Percentiles rank a stretch among this genome's conserved stretches.
Conservation (phyloP, 2,113 vertebrate species). For the Centropus unirufus region DNA sequence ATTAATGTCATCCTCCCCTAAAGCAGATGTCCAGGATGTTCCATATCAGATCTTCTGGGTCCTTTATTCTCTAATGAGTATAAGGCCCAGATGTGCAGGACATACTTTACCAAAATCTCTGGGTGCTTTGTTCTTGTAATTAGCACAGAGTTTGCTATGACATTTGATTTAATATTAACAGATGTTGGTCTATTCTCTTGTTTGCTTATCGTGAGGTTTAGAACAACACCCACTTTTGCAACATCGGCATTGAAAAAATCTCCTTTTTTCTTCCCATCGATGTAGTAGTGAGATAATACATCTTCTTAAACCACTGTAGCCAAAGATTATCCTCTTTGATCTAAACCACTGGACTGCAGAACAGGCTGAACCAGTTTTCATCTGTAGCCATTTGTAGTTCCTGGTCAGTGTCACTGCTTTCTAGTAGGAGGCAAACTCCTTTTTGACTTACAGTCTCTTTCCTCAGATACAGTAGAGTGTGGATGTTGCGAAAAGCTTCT, state of each 20-base stretch:
- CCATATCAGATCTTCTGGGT: no score
- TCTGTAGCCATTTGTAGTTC: not conserved
- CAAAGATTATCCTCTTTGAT: not conserved
- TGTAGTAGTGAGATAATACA: not conserved
- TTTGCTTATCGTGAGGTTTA: no score
- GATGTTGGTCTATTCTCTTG: no score
- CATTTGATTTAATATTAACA: no score
- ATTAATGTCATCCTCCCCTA: no score
- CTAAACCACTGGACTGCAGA: not conserved
- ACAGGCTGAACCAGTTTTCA: not conserved
- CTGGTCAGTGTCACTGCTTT: not conserved
- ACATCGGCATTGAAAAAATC: not conserved
- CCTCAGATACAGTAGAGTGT: not conserved
- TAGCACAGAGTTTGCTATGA: no score
- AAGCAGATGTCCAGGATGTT: no score
- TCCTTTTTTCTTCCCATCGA: not conserved
- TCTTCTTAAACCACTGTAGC: not conserved
- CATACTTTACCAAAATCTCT: no score
- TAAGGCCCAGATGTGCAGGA: no score
- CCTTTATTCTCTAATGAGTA: no score
- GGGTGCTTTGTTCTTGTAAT: no score
- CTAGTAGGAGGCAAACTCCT: not conserved
- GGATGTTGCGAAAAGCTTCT: not conserved
- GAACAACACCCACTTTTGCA: no score
- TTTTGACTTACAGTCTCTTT: not conserved